Percentiles rank a stretch among this genome's conserved stretches.
Evolutionary conservation across 2,113 vertebrate genomes (phyloP).

Genomic region (Upupa epops): DNA sequence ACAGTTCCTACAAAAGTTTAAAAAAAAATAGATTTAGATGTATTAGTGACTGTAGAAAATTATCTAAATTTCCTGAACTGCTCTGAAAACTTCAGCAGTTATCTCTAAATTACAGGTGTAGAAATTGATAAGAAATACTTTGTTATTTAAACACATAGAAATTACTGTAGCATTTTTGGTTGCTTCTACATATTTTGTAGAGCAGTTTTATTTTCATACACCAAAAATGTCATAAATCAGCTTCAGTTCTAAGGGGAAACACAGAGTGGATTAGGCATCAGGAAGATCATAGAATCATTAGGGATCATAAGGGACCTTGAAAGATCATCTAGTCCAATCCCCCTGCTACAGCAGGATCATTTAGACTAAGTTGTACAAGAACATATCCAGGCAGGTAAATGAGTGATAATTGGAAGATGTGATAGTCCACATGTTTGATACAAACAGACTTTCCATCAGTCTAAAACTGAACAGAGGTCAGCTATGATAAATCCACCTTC

Average conservation of each 20-base stretch:
- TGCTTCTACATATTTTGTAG: not conserved
- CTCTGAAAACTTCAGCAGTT: not conserved
- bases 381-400: too few relatives aligned
- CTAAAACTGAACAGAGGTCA: constrained; percentile 23
- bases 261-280: not conserved
- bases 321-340: too few relatives aligned
- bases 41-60: not conserved
- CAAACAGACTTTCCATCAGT: not conserved
- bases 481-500: not conserved
- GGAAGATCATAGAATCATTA: too few relatives aligned
- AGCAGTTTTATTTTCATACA: not conserved
- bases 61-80: not conserved
- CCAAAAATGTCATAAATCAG: not conserved
- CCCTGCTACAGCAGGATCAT: too few relatives aligned
- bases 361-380: too few relatives aligned
- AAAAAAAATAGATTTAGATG: not conserved
- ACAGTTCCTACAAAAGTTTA: not conserved
- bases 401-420: not conserved
- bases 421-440: accelerated
- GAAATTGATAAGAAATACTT: not conserved
- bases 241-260: not conserved
- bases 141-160: not conserved
- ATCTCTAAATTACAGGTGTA: not conserved
- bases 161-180: not conserved
- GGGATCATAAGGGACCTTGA: too few relatives aligned